Evolutionary conservation across 2,113 vertebrate species (phyloP).

Genomic region (Eclectus roratus): DNA sequence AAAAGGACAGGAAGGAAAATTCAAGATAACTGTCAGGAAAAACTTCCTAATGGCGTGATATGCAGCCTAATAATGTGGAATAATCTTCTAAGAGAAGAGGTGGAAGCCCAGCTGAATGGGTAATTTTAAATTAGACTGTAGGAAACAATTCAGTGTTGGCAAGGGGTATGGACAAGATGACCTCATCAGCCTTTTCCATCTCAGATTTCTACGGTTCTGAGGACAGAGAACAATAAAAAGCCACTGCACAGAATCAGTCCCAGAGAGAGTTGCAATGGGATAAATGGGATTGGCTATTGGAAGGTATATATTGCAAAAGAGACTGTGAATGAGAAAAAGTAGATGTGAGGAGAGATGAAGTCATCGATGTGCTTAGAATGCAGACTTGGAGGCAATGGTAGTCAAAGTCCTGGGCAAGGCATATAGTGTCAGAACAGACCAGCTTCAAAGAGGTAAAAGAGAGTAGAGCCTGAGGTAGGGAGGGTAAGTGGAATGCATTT

Average conservation of each 20-base stretch:
- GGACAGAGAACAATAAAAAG: conserved; percentile 50
- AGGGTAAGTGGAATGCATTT: background rate
- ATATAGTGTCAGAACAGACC: background rate
- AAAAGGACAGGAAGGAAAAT: conserved; percentile 48
- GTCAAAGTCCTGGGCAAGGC: background rate
- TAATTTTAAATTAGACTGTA: conserved; percentile 58
- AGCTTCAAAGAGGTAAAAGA: background rate
- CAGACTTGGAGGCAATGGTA: background rate
- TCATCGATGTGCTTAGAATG: background rate
- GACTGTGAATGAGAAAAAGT: conserved; percentile 7
- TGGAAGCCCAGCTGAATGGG: conserved; percentile 24
- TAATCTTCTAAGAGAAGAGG: conserved; percentile 40
- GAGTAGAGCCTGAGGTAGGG: background rate
- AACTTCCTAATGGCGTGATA: conserved; percentile 24
- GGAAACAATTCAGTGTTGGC: conserved; percentile 51
- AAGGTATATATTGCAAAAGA: background rate
- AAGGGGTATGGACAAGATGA: conserved; percentile 46
- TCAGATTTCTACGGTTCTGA: conserved; percentile 51
- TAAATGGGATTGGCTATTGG: background rate
- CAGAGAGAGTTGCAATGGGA: background rate
- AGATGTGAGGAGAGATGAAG: background rate
- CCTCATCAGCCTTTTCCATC: conserved; percentile 51
- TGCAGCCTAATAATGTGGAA: conserved; percentile 37
- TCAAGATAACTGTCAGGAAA: conserved; percentile 34
- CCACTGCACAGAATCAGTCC: background rate